Conservation (phyloP, 2,797 vertebrate genomes). For the Orestias chungarensis region DNA sequence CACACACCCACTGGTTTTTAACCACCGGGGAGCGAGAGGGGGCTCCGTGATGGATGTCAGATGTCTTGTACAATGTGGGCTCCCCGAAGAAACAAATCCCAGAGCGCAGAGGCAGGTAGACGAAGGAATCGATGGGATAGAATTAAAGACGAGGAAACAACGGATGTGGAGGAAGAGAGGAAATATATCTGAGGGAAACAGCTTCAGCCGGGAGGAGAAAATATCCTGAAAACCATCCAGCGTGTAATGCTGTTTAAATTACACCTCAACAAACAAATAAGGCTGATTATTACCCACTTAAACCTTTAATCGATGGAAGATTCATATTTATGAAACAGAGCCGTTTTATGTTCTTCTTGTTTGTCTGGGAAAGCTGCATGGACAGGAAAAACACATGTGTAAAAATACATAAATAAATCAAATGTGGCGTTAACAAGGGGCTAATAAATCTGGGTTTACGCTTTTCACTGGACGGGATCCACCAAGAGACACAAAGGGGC, state of each 20-base stretch:
- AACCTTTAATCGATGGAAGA: neutral
- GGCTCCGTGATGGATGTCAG: slow-evolving; percentile 54
- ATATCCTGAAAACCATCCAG: neutral
- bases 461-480: neutral
- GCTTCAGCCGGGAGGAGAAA: neutral
- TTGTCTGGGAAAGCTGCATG: neutral
- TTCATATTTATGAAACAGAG: neutral
- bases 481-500: neutral
- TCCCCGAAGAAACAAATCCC: slow-evolving; percentile 47
- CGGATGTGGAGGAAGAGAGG: neutral
- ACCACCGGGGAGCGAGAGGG: slow-evolving; percentile 25
- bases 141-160: slow-evolving; percentile 39
- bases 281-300: slow-evolving; percentile 2
- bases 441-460: neutral
- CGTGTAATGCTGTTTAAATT: neutral
- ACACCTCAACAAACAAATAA: neutral
- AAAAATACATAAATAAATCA: neutral
- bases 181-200: slow-evolving; percentile 14
- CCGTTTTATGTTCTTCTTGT: neutral
- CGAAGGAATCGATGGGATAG: slow-evolving; percentile 22
- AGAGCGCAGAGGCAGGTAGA: slow-evolving; percentile 21
- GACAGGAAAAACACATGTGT: neutral
- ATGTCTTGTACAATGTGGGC: slow-evolving; percentile 40
- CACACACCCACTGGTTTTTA: slow-evolving; percentile 26
- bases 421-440: neutral